phyloP scores from a whole-genome alignment of 2,797 vertebrate species.

The Holocentrus rufus region DNA sequence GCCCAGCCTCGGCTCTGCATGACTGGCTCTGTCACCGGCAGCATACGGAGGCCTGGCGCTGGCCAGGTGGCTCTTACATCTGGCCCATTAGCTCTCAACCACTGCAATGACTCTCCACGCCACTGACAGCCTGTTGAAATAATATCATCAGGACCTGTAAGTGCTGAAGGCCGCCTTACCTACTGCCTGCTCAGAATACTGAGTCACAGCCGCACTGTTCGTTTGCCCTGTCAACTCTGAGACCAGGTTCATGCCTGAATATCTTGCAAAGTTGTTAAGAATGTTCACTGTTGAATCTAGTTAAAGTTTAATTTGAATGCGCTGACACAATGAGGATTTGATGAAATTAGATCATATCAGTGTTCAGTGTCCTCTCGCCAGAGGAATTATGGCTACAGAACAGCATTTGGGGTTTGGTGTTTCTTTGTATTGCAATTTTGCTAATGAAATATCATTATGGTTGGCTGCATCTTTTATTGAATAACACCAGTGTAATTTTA shows the following conservation, averaged over 20 bases:
- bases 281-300: too few relatives aligned
- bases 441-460: background rate
- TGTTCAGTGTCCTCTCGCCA: background rate
- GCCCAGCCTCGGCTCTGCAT: constrained; percentile 51
- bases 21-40: constrained; percentile 60
- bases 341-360: background rate
- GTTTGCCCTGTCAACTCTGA: constrained; percentile 42
- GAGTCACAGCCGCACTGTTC: constrained; percentile 18
- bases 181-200: constrained; percentile 56
- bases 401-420: background rate
- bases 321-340: background rate
- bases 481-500: too few relatives aligned
- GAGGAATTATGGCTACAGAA: background rate
- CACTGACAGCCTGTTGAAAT: constrained; percentile 71
- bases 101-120: constrained; percentile 71
- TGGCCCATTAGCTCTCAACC: constrained; percentile 76
- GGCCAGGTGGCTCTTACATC: constrained; percentile 78
- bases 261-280: background rate
- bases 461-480: background rate
- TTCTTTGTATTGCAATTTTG: background rate
- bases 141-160: constrained; percentile 69
- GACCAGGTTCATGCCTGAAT: background rate
- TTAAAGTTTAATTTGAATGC: too few relatives aligned
- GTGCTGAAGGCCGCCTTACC: constrained; percentile 59
- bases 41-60: constrained; percentile 64